Evolutionary conservation across 2,888 invertebrate species (phyloP), one percentile per base, ranked within the genome.

Genomic region (Nipponacmea schrenckii): DNA sequence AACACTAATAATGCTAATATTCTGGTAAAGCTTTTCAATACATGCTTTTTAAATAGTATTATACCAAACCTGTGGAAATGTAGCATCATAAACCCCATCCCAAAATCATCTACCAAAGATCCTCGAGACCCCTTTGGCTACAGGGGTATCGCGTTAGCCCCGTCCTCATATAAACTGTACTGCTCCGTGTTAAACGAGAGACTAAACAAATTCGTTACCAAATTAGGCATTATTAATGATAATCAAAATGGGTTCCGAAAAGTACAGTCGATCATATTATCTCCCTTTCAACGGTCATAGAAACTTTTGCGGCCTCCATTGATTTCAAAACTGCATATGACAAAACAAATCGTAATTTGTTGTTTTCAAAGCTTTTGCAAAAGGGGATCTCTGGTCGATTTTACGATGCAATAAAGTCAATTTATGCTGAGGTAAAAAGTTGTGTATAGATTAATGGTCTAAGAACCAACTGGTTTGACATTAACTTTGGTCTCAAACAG

Each of bases 241-340:
- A 73, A 76, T 27, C 73, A 73, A 44, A 74, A 72, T 50, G 70
- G 73, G 39, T 77, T 77, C 50, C 45, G 72, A 24, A 75, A 68
- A 68, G 50, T 12, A 72, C 69, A 62, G 1, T 70, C 27, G 74
- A 74, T 26, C 72, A 74, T 20, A 44, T 74, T 10, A 65, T 45
- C 26, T 48, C 67, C n/a, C 44, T 72, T 27, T 67, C 70, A n/a
- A 20, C 67, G 17, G 45, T 66, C n/a, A 45, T 66, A n/a, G 67
- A 67, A 46, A 45, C 46, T n/a, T 48, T 46, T 20, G n/a, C 46
- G 15, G 67, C 67, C 46, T 67, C 46, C 17, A 64, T 27, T 64
- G 64, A 64, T 64, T 64, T 64, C 17, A 64, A 64, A 64, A 44
- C 20, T 31, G 31, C 31, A 31, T 67, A 48, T 67, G 46, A 46